Evolutionary conservation across 1,140 invertebrate genomes (phyloP).

Genomic region (Drosophila funebris): DNA sequence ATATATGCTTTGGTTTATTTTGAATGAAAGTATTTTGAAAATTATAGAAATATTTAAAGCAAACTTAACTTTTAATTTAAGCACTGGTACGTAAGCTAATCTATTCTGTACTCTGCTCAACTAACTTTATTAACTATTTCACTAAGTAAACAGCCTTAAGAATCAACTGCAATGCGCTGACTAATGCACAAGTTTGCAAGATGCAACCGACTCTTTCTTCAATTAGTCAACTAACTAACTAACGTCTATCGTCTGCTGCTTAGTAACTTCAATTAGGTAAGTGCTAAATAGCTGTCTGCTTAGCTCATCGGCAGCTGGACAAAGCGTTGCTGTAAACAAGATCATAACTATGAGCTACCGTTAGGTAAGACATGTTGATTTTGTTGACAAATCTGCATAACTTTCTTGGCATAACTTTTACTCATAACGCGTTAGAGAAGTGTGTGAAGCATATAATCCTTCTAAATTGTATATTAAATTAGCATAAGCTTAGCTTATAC

Average conservation of each 20-base stretch:
- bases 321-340: slow-evolving; percentile 22
- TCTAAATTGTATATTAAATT: slow-evolving; percentile 32
- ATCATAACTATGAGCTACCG: slow-evolving; percentile 5
- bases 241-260: not conserved
- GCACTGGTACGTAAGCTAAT: too few species aligned
- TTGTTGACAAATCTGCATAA: slow-evolving; percentile 34
- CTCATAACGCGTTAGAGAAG: not conserved
- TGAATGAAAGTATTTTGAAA: too few species aligned
- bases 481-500: slow-evolving; percentile 27
- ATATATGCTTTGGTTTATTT: too few species aligned
- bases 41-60: too few species aligned
- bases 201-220: not conserved
- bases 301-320: not conserved
- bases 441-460: slow-evolving; percentile 34
- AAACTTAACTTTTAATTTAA: too few species aligned
- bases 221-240: too few species aligned
- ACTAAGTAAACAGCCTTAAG: not conserved
- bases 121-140: too few species aligned
- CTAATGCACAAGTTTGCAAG: not conserved
- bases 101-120: too few species aligned
- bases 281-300: slow-evolving; percentile 20
- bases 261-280: slow-evolving; percentile 11
- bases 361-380: slow-evolving; percentile 28
- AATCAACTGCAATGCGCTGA: not conserved
- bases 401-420: slow-evolving; percentile 54